These are phyloP conservation scores for Rhopalosiphum nymphaeae DNA, from an alignment of 2,888 invertebrate species.

Conservation along the genomic window DNA sequence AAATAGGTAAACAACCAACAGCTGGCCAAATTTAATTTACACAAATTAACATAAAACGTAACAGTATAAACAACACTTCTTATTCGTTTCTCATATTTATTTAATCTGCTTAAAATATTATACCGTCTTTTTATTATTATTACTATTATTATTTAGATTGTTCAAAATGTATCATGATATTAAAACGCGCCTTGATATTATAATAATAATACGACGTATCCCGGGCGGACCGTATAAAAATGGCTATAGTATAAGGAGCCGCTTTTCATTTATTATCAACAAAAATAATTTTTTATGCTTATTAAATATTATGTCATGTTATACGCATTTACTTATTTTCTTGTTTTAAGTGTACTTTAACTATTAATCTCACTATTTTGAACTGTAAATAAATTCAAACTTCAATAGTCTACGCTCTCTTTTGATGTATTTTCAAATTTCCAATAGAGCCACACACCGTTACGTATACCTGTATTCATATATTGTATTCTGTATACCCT, in stretches of 20 bases:
- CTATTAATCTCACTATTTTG: neutral
- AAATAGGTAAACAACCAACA: slow-evolving; percentile 31
- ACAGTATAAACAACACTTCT: slow-evolving; percentile 16
- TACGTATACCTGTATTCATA: neutral
- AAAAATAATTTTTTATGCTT: neutral
- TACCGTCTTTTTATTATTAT: neutral
- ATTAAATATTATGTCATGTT: neutral
- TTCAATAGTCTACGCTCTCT: slow-evolving; percentile 17
- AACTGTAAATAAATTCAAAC: neutral
- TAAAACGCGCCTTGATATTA: neutral
- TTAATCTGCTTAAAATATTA: slow-evolving; percentile 54
- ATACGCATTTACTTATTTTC: neutral
- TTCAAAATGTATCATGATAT: neutral
- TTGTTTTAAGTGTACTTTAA: neutral
- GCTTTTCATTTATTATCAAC: neutral
- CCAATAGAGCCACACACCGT: neutral
- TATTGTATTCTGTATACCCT: neutral
- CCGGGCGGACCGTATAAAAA: neutral
- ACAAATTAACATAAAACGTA: slow-evolving; percentile 36
- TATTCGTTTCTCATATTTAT: neutral
- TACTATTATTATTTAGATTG: neutral
- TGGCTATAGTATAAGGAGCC: neutral
- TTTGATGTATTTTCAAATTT: slow-evolving; percentile 20
- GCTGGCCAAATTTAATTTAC: slow-evolving; percentile 39
- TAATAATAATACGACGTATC: neutral